Conservation (phyloP, 1,140 invertebrate species). For the Leptinotarsa texana region DNA sequence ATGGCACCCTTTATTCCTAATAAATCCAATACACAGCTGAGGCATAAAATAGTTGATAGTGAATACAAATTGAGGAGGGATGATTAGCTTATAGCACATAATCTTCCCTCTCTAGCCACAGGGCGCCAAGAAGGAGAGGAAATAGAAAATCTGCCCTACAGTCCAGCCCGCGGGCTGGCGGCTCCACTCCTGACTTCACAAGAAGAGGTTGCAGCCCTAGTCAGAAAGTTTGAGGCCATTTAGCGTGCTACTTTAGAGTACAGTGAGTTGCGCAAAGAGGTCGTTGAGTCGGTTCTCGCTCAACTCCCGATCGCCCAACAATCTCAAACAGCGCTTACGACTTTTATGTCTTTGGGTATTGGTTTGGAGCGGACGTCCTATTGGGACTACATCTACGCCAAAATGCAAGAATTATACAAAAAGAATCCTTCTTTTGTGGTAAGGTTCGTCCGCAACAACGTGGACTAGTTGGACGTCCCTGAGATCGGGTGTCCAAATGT, state of each 20-base stretch:
- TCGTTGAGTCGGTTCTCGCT: not conserved
- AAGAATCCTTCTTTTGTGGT: too few relatives aligned
- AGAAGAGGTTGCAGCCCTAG: not conserved
- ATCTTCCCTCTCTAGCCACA: not conserved
- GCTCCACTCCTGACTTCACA: not conserved
- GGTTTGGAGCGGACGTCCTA: too few relatives aligned
- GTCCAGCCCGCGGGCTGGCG: too few relatives aligned
- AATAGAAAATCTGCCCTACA: not conserved
- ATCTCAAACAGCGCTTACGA: too few relatives aligned
- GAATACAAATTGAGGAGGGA: not conserved
- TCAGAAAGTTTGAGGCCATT: too few relatives aligned
- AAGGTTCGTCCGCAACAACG: too few relatives aligned
- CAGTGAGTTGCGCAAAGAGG: not conserved
- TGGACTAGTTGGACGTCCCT: not conserved
- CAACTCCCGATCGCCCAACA: not conserved
- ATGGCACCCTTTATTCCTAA: not conserved
- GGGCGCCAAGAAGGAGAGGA: not conserved
- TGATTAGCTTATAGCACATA: not conserved
- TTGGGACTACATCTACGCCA: too few relatives aligned
- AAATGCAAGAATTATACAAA: too few relatives aligned
- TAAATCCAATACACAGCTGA: not conserved
- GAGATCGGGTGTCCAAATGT: constrained; percentile 6
- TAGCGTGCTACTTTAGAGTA: too few relatives aligned
- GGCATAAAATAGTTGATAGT: not conserved
- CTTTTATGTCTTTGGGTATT: too few relatives aligned